Conservation (phyloP, 2,888 invertebrate genomes). For the Altica lythri region DNA sequence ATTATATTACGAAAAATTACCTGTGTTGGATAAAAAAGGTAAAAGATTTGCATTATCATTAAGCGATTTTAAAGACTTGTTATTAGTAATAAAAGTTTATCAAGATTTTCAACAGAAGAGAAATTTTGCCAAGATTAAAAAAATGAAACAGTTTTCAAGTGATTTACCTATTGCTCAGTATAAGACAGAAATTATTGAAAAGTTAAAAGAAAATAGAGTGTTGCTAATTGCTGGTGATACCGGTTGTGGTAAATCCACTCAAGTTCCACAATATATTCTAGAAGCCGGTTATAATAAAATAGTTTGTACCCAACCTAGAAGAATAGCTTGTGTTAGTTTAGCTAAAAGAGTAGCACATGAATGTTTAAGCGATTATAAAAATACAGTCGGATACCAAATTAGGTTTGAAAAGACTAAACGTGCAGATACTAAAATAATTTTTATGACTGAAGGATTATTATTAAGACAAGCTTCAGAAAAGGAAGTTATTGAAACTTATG, state of each 20-base stretch:
- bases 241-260: conserved; percentile 98
- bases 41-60: conserved; percentile 59
- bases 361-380: conserved; percentile 86
- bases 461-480: conserved; percentile 78
- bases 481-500: conserved; percentile 78
- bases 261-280: conserved; percentile 93
- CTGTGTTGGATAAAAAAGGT: conserved; percentile 60
- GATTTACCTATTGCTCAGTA: conserved; percentile 87
- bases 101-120: conserved; percentile 91
- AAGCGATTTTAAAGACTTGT: conserved; percentile 65
- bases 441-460: conserved; percentile 93
- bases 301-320: conserved; percentile 93
- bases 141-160: conserved; percentile 77
- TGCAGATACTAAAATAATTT: conserved; percentile 86
- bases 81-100: conserved; percentile 75
- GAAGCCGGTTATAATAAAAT: conserved; percentile 78
- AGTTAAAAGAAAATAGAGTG: conserved; percentile 76
- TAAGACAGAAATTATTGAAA: conserved; percentile 73
- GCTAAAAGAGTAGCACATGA: conserved; percentile 95
- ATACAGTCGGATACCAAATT: conserved; percentile 92
- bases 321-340: conserved; percentile 95
- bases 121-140: conserved; percentile 82
- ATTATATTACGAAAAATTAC: conserved; percentile 61
- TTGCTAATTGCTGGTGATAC: conserved; percentile 83
- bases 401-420: conserved; percentile 92